Evolutionary conservation across 1,140 invertebrate species (phyloP), one percentile per base, ranked within the genome.

Genomic region (Ganaspis sp.): DNA sequence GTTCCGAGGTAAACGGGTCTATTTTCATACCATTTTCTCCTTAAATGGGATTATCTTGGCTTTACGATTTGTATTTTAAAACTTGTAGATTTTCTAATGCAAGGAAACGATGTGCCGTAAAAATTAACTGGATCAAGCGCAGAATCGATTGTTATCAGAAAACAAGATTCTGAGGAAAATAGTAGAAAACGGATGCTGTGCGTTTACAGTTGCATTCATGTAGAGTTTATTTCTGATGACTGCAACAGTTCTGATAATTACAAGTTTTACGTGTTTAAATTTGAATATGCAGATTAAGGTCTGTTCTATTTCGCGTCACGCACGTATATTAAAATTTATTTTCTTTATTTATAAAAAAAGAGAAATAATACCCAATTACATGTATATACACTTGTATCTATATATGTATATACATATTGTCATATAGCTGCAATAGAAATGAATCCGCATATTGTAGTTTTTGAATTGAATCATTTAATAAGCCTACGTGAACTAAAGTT

Each of bases 181-280:
- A 34, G 29, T n/a, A 64, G n/a, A 12, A 64, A 64, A 29, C 23
- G 58, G 58, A 29, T 64, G 58, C 58, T 64, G 26, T 26, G 58
- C 58, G 23, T 29, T 34, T 64, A 64, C 23, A 64, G 58, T 64
- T 64, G 23, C 11, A 9, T 11, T 26, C 17, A 64, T 29, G 15
- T 34, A 12, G 11, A 64, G 29, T 64, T 64, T n/a, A n/a, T n/a
- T n/a, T n/a, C n/a, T n/a, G n/a, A 64, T 26, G n/a, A n/a, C 12
- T 29, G n/a, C 26, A 29, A 26, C 58, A 11, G 54, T 12, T 23
- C 23, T 64, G 23, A 29, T 29, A 64, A 12, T 29, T 26, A 64
- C 26, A 64, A 64, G 58, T 64, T 64, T 64, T 26, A 64, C 58
- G 29, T 64, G 23, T 5, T 64, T 26, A 12, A n/a, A 21, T 64